phyloP scores from a whole-genome alignment of 2,113 vertebrate genomes.

The Halichoerus grypus region DNA sequence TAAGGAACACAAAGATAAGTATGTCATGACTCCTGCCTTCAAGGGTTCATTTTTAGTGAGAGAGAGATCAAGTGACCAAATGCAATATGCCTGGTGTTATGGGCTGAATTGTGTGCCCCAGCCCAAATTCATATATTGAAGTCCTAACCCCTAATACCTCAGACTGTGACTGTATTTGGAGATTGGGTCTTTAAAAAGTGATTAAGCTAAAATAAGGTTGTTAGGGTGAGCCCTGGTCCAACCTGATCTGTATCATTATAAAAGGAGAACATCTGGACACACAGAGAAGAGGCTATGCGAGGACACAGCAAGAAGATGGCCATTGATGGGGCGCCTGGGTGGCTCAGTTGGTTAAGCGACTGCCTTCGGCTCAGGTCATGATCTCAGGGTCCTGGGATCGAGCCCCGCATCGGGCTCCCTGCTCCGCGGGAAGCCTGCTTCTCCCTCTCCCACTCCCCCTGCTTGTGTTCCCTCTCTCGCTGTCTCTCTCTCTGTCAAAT shows the following conservation, averaged over 20 bases:
- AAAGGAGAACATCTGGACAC: not conserved
- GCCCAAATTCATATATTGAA: not conserved
- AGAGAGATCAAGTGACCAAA: not conserved
- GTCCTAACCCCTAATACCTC: not conserved
- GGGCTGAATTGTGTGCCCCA: not conserved
- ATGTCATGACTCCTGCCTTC: not conserved
- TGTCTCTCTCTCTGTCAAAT: too few relatives aligned
- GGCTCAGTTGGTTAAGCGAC: too few relatives aligned
- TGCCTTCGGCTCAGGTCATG: too few relatives aligned
- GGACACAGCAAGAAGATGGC: not conserved
- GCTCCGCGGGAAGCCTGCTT: too few relatives aligned
- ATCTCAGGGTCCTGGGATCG: too few relatives aligned
- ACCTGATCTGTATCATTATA: not conserved
- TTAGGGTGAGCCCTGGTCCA: not conserved
- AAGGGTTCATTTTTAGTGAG: not conserved
- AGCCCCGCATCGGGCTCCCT: too few relatives aligned
- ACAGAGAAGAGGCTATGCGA: not conserved
- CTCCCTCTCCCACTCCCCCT: too few relatives aligned
- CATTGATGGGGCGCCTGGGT: too few relatives aligned
- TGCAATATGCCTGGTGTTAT: not conserved
- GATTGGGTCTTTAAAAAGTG: not conserved
- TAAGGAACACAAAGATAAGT: not conserved
- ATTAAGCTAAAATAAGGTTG: not conserved
- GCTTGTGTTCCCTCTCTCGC: too few relatives aligned
- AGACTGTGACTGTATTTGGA: not conserved